Evolutionary conservation across 1,140 invertebrate genomes (phyloP).

Genomic region (Andrena cerasifolii): DNA sequence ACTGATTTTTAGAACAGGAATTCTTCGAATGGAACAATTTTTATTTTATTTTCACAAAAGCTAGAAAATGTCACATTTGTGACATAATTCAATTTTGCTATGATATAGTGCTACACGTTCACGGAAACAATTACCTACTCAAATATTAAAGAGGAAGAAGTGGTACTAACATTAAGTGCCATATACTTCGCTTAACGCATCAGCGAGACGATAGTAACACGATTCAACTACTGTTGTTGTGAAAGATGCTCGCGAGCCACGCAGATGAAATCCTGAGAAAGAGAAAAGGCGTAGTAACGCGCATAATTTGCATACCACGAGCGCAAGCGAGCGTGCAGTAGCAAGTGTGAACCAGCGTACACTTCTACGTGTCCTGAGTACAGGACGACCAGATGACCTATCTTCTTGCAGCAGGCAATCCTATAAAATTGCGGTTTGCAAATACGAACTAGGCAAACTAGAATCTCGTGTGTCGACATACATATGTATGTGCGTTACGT

Average conservation of each 20-base stretch:
- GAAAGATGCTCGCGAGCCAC: not conserved
- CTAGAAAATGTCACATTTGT: too few relatives aligned
- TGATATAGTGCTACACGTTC: too few relatives aligned
- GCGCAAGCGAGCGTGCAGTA: constrained; percentile 10
- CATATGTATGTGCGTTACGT: too few relatives aligned
- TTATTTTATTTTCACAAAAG: too few relatives aligned
- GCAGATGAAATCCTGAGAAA: not conserved
- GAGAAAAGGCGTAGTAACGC: not conserved
- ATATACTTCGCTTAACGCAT: not conserved
- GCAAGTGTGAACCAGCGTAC: not conserved
- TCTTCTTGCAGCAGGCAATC: constrained; percentile 6
- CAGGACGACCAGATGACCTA: not conserved
- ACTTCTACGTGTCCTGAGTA: constrained; percentile 13
- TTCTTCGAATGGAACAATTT: too few relatives aligned
- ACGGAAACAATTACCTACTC: too few relatives aligned
- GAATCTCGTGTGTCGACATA: constrained; percentile 32
- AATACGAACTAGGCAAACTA: constrained; percentile 11
- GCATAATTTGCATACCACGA: constrained; percentile 24
- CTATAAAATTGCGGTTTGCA: constrained; percentile 39
- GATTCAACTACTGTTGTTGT: not conserved
- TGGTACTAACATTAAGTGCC: too few relatives aligned
- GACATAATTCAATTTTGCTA: too few relatives aligned
- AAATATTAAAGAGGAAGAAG: too few relatives aligned
- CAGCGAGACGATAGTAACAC: not conserved
- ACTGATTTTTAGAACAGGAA: too few relatives aligned